Percentiles rank a stretch among this genome's conserved stretches.
phyloP scores from a whole-genome alignment of 2,113 vertebrate genomes.

The Tricholaema leucomelas region DNA sequence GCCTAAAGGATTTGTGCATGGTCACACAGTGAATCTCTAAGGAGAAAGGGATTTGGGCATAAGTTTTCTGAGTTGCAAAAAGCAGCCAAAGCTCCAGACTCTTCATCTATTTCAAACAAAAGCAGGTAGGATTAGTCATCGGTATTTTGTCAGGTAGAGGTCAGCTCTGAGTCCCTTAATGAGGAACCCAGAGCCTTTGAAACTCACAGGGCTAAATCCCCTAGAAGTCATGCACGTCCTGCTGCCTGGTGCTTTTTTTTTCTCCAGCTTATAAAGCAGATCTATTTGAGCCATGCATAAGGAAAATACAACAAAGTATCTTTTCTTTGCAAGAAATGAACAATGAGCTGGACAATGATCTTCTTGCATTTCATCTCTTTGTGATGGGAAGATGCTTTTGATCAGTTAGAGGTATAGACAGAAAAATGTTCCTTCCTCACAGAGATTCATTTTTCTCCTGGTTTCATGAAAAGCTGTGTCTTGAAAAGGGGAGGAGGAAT shows the following conservation, averaged over 20 bases:
- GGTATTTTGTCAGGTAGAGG: background rate
- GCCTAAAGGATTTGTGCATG: background rate
- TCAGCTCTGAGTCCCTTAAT: background rate
- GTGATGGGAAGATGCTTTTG: background rate
- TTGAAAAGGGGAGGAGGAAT: background rate
- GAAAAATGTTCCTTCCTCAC: background rate
- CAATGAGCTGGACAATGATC: background rate
- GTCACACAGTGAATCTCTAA: background rate
- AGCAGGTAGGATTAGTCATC: background rate
- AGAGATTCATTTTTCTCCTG: background rate
- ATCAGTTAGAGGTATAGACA: background rate
- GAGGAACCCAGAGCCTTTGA: background rate
- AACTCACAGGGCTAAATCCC: background rate
- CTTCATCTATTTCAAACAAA: background rate
- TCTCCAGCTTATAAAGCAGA: background rate
- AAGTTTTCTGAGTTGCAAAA: slow-evolving; percentile 1
- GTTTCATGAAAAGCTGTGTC: background rate
- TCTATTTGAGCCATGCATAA: background rate
- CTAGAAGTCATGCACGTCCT: background rate
- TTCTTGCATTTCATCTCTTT: background rate
- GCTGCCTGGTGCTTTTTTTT: background rate
- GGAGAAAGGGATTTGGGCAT: background rate
- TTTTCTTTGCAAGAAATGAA: background rate
- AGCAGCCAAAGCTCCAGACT: background rate
- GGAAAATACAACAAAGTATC: background rate